A percentile compares a stretch with the other conserved stretches of the same genome.
These are phyloP conservation scores for Budorcas taxicolor DNA, from an alignment of 2,113 vertebrate genomes.

Conservation along the genomic window DNA sequence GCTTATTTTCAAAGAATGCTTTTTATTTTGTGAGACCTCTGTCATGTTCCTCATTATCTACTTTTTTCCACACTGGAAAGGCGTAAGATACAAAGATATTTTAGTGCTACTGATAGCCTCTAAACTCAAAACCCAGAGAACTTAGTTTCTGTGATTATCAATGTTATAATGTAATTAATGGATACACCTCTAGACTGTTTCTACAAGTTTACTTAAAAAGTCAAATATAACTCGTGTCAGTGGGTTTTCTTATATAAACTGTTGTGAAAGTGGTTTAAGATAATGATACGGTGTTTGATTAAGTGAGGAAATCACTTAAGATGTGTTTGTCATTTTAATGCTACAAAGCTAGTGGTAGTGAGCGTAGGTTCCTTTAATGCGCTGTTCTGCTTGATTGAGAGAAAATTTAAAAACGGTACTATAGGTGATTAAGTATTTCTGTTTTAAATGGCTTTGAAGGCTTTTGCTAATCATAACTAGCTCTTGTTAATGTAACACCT, in stretches of 20 bases:
- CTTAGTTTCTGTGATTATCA: background rate
- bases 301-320: background rate
- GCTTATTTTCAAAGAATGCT: background rate
- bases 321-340: background rate
- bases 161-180: background rate
- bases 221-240: background rate
- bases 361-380: background rate
- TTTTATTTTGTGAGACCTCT: background rate
- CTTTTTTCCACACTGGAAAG: background rate
- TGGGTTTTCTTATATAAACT: background rate
- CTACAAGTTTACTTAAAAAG: background rate
- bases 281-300: background rate
- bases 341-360: background rate
- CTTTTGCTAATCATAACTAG: background rate
- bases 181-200: background rate
- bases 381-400: background rate
- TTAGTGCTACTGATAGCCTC: background rate
- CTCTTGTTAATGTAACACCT: conserved; percentile 10
- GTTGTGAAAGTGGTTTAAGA: background rate
- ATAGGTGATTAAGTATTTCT: background rate
- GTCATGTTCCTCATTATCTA: background rate
- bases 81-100: background rate
- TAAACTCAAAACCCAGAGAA: background rate
- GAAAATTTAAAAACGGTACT: background rate
- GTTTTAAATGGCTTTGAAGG: background rate